Conservation (phyloP, 2,113 vertebrate species). For the Arenaria interpres region DNA sequence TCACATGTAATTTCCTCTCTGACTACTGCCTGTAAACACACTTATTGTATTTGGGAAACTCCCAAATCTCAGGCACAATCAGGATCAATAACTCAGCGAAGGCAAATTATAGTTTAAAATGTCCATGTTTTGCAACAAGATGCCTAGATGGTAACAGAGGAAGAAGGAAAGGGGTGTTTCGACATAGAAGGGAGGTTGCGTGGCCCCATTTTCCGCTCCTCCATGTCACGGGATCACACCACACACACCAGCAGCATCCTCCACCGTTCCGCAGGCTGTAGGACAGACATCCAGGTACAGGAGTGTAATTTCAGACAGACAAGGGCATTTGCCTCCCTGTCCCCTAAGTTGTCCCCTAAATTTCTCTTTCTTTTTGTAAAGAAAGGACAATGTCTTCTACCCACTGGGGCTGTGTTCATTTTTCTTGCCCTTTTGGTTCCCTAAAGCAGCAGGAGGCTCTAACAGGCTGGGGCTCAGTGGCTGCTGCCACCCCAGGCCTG, state of each 20-base stretch:
- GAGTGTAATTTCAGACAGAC: neutral
- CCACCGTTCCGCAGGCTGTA: neutral
- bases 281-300: neutral
- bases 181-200: neutral
- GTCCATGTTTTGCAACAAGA: neutral
- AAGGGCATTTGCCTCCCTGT: neutral
- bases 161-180: neutral
- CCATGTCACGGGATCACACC: neutral
- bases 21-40: conserved; percentile 82
- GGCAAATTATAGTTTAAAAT: conserved; percentile 6
- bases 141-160: neutral
- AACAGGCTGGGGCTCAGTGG: neutral
- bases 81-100: conserved; percentile 58
- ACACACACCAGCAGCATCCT: neutral
- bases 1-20: conserved; percentile 79
- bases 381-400: neutral
- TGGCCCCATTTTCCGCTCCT: neutral
- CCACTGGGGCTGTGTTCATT: accelerated
- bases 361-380: neutral
- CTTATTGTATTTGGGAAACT: conserved; percentile 76
- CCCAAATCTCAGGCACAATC: conserved; percentile 44
- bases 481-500: too few relatives aligned
- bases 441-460: neutral
- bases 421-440: neutral
- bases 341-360: neutral